Evolutionary conservation across 2,113 vertebrate genomes (phyloP), one percentile per base, ranked within the genome.

Genomic region (Etheostoma cragini): DNA sequence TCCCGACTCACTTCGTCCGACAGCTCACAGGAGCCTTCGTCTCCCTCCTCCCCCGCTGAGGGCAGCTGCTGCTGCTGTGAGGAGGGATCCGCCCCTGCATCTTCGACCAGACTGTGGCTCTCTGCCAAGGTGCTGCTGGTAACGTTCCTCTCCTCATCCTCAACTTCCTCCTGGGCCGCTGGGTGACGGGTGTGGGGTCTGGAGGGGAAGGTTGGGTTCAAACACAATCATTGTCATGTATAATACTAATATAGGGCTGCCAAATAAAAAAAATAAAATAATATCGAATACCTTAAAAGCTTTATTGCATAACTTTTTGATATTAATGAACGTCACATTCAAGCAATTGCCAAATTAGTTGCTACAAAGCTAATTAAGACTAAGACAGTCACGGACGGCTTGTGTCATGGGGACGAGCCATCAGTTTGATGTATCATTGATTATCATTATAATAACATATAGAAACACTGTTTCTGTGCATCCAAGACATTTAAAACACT

Each of bases 1-100:
- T 97, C 97, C 17, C 97, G 95, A 93, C 97, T 99, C 93, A 96
- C 96, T 0, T 98, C 96, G 0, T 97, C 97, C 0, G 96, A 98
- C 87, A 99, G 95, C 91, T 97, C 97, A 76, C 96, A 85, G 69
- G 97, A 98, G 74, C 95, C 96, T 82, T 99, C 97, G 0, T 98
- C 97, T 8, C 84, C 94, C 35, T 97, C 95, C 76, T 97, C 97
- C 45, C 80, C 91, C 1, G 82, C 60, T 0, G 58, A 84, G 24
- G 88, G 76, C 26, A 78, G 68, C 81, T 62, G 88, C 83, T 95
- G 94, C 62, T 80, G 91, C 67, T 86, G 77, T 0, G 80, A 78
- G 24, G 83, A 64, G 21, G 69, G 53, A n/a, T 93, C 91, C 0
- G 73, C 76, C 21, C 62, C 72, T 0, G 72, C 47, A 66, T 94